Percentiles rank a stretch among this genome's conserved stretches.
Conservation (phyloP, 2,888 invertebrate species). For the Coelinius sp. region DNA sequence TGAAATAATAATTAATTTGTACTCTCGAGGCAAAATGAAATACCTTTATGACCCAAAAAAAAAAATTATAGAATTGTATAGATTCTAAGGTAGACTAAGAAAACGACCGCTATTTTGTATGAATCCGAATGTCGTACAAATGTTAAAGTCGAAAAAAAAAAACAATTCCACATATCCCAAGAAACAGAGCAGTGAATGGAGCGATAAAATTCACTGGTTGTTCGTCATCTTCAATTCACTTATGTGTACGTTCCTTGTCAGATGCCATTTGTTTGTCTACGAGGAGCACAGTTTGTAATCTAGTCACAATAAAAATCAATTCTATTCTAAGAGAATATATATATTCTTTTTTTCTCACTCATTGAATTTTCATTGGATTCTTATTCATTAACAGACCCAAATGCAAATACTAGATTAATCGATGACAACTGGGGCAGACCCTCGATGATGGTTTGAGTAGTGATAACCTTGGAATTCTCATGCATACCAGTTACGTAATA, state of each 20-base stretch:
- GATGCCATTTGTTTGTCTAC: conserved; percentile 31
- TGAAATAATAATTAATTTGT: neutral
- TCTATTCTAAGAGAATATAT: conserved; percentile 65
- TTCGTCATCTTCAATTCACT: conserved; percentile 36
- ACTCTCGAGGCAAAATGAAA: conserved; percentile 9
- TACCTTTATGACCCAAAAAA: conserved; percentile 38
- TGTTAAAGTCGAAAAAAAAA: conserved; percentile 54
- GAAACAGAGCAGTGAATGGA: conserved; percentile 4
- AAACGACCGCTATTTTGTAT: conserved; percentile 69
- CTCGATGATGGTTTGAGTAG: conserved; percentile 52
- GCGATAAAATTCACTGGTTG: conserved; percentile 17
- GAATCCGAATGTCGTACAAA: conserved; percentile 69
- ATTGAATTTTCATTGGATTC: neutral
- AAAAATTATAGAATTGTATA: conserved; percentile 54
- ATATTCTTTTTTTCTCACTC: conserved; percentile 23
- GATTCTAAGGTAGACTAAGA: conserved; percentile 59
- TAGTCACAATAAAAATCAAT: conserved; percentile 71
- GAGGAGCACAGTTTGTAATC: conserved; percentile 69
- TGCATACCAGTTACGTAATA: conserved; percentile 49
- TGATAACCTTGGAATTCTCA: conserved; percentile 58
- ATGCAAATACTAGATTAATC: conserved; percentile 28
- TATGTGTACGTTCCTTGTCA: conserved; percentile 43
- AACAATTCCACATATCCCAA: conserved; percentile 60
- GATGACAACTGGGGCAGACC: conserved; percentile 36
- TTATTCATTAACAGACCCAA: neutral